Evolutionary conservation across 2,888 invertebrate species (phyloP), one percentile per base, ranked within the genome.

Genomic region (Pyrgus malvae): DNA sequence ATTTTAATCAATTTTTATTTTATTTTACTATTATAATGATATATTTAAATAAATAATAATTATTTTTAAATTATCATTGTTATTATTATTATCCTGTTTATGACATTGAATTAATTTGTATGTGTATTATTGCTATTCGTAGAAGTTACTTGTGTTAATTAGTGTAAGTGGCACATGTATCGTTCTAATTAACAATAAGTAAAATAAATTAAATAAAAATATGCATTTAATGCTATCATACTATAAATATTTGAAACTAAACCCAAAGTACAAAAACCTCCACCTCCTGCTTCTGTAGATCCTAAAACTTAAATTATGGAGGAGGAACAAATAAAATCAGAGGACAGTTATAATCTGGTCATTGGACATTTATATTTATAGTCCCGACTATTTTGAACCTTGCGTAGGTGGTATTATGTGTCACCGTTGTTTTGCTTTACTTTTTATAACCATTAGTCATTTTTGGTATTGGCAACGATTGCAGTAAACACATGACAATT

Each of bases 381-480:
- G 59, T 53, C 9, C 29, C n/a, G 35, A 58, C 14, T 53, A 84
- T 83, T 79, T 81, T 66, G 63, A 72, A 66, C 64, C 58, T 48
- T 63, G 66, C 64, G 83, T 84, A 71, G 83, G 82, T 58, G 72
- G 33, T 29, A 14, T 54, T 70, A 73, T 70, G 76, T 73, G 63
- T 70, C 74, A 74, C 68, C 70, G 67, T 75, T 66, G 70, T 65
- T 70, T 64, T 44, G 53, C 48, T 58, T 60, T 78, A 78, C 78
- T 74, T 75, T 62, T 75, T 72, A 63, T 60, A 61, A 60, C 61
- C 67, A 71, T 76, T 74, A 71, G 73, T 77, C 74, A 81, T 75
- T 73, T 77, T 76, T 63, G 63, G 67, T 63, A 66, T 68, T 74
- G 74, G 72, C 74, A 76, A 66, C 58, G 59, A 40, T 64, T 56